Conservation (phyloP, 2,113 vertebrate genomes). For the Protobothrops mucrosquamatus region DNA sequence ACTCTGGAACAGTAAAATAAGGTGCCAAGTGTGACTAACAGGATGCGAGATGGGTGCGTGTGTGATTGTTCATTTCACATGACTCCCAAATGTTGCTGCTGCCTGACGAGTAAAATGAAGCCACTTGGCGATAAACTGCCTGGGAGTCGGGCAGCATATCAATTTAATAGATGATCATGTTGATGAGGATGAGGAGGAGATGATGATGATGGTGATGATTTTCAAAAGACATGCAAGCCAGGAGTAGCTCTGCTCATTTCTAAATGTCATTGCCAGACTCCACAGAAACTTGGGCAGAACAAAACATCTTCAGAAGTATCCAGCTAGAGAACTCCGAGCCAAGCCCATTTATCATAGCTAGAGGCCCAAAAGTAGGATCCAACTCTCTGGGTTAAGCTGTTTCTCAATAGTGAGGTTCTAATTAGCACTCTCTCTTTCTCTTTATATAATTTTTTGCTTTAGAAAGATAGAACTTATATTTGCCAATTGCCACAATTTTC, state of each 20-base stretch:
- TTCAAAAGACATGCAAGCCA: not conserved
- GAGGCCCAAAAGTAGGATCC: not conserved
- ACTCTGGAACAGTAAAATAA: not conserved
- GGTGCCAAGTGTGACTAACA: constrained; percentile 12
- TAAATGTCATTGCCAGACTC: not conserved
- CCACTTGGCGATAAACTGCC: not conserved
- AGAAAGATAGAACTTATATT: not conserved
- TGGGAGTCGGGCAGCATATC: not conserved
- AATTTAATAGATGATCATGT: not conserved
- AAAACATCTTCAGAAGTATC: not conserved
- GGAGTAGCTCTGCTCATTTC: not conserved
- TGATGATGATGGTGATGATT: not conserved
- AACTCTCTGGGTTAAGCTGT: not conserved
- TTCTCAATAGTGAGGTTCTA: not conserved
- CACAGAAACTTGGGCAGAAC: not conserved
- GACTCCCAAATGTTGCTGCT: not conserved
- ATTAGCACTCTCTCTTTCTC: not conserved
- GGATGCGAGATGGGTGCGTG: not conserved
- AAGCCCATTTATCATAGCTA: not conserved
- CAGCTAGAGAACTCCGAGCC: not conserved
- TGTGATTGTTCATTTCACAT: not conserved
- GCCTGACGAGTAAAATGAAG: not conserved
- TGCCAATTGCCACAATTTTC: not conserved
- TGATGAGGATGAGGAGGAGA: not conserved
- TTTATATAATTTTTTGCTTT: too few relatives aligned